These are phyloP conservation scores for Python bivittatus DNA, from an alignment of 2,113 vertebrate genomes.

Conservation along the genomic window DNA sequence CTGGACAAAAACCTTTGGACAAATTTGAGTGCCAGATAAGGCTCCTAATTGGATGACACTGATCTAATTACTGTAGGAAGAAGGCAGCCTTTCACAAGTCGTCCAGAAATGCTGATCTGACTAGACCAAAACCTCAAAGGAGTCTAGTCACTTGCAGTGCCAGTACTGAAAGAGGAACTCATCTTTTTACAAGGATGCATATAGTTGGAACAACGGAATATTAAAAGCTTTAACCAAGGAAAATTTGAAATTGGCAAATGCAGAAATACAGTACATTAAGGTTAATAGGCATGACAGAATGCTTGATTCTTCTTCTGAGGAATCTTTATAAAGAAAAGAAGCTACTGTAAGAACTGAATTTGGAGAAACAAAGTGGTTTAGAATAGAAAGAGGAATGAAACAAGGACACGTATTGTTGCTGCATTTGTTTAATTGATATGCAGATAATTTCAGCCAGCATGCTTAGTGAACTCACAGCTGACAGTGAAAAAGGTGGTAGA, in stretches of 20 bases:
- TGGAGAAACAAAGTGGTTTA: too few relatives aligned
- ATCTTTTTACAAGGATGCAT: neutral
- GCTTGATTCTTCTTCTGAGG: neutral
- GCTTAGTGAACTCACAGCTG: neutral
- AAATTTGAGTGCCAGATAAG: neutral
- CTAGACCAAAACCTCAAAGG: neutral
- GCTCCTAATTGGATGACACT: too few relatives aligned
- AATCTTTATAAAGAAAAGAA: neutral
- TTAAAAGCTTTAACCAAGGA: neutral
- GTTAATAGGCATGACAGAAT: neutral
- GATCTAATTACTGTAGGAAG: neutral
- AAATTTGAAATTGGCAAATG: neutral
- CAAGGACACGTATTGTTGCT: neutral
- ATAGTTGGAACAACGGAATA: neutral
- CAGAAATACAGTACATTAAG: neutral
- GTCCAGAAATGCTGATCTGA: neutral
- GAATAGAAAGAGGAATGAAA: too few relatives aligned
- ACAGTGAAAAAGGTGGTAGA: neutral
- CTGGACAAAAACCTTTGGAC: neutral
- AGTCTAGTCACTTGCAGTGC: neutral
- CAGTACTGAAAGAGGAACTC: neutral
- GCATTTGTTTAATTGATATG: neutral
- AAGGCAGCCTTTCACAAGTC: neutral
- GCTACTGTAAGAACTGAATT: too few relatives aligned
- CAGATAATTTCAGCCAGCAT: neutral